Percentiles rank a stretch among this genome's conserved stretches.
phyloP scores from a whole-genome alignment of 2,888 invertebrate genomes.

The Choreutis nemorana region DNA sequence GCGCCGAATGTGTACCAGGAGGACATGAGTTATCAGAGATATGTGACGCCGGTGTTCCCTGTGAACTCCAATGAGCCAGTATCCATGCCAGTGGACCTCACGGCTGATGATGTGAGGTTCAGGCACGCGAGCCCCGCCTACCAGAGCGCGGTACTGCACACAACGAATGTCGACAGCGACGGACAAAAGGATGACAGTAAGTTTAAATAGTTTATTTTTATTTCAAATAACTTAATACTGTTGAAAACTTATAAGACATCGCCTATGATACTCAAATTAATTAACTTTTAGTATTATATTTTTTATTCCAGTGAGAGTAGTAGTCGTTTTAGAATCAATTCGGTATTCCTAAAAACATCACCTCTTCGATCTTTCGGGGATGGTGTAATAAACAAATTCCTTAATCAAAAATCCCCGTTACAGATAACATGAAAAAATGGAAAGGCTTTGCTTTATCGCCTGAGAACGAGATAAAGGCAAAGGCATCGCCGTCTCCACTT shows the following conservation, averaged over 20 bases:
- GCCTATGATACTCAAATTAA: too few relatives aligned
- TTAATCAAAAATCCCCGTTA: too few relatives aligned
- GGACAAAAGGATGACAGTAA: constrained; percentile 53
- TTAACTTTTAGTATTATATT: too few relatives aligned
- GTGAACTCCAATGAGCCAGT: constrained; percentile 51
- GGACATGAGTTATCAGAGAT: constrained; percentile 38
- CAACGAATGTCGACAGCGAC: constrained; percentile 47
- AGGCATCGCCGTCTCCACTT: constrained; percentile 11
- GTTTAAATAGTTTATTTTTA: constrained; percentile 6
- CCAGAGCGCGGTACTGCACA: constrained; percentile 76
- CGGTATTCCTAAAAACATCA: too few relatives aligned
- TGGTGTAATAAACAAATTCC: too few relatives aligned
- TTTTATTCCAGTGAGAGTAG: too few relatives aligned
- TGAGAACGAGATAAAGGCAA: constrained; percentile 62
- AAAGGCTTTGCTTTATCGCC: constrained; percentile 78
- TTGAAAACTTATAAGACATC: too few relatives aligned
- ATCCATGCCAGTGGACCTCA: constrained; percentile 48
- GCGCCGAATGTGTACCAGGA: constrained; percentile 67
- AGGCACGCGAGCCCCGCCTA: constrained; percentile 78
- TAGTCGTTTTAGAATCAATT: too few relatives aligned
- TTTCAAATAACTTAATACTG: too few relatives aligned
- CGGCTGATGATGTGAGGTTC: constrained; percentile 62
- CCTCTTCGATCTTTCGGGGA: too few relatives aligned
- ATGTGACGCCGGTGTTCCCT: constrained; percentile 39
- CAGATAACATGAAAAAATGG: constrained; percentile 75